Base-by-base conservation (phyloP, 2,113 vertebrate species). In the Spilogale gracilis region DNA sequence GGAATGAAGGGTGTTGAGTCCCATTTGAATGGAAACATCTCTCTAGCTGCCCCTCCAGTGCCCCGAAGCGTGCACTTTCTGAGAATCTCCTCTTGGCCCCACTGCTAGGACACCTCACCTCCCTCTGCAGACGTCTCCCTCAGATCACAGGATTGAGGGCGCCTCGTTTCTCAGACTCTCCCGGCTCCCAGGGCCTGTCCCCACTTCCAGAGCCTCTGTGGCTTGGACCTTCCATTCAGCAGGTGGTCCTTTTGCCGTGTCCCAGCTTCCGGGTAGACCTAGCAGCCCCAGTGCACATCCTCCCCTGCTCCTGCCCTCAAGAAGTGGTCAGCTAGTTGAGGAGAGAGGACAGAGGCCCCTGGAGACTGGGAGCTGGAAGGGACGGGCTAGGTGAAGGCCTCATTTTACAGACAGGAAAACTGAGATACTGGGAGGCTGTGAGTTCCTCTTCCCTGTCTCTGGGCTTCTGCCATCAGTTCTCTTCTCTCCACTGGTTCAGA, bases 11-110 rank as follows among this genome's bases (percentile, higher is more conserved):
- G 45, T 1, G 1, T 11, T 13, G 56, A 58, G 43, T 56, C 9
- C 67, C 6, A 1, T 61, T 54, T 6, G 73, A 83, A 96, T 58
- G 87, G 82, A 90, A 83, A 92, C 90, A 58, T n/a, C 21, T 84
- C 58, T 23, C 76, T 23, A 73, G 95, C 92, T 89, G 91, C 85
- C 97, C 81, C 94, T 84, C 94, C 80, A 63, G 76, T 43, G 79
- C 58, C 80, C 56, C 0, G 0, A 61, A 61, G 12, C 2, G 38
- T 23, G 3, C 3, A 1, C 25, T 56, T 16, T 6, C 92, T 61
- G 50, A 82, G 61, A 61, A 14, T 11, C 7, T 1, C 12, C 18
- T 32, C 69, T 17, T 2, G 32, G n/a, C 52, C 32, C 30, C 20
- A 2, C 45, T 0, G 9, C 85, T 10, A 89, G 87, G 92, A 52